Percentiles rank a stretch among this genome's conserved stretches.
Evolutionary conservation across 2,888 invertebrate genomes (phyloP).

Genomic region (Molorchus minor): DNA sequence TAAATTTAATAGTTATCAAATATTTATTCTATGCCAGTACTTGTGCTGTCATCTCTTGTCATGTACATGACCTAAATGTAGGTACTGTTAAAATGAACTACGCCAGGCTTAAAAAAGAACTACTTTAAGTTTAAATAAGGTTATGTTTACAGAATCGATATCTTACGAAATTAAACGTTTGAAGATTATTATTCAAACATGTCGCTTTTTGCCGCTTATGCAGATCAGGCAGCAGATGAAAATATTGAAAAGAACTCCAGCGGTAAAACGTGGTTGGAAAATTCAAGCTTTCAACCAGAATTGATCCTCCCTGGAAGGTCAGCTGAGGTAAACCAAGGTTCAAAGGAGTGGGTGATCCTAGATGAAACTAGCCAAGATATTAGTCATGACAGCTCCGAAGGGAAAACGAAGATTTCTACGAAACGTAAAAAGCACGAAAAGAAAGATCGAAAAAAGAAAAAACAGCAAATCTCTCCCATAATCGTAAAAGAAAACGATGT

Average conservation of each 20-base stretch:
- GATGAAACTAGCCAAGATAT: slow-evolving; percentile 14
- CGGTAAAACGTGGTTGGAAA: slow-evolving; percentile 54
- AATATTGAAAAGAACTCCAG: slow-evolving; percentile 21
- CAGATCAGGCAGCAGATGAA: slow-evolving; percentile 45
- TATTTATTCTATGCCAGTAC: no score
- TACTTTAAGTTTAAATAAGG: no score
- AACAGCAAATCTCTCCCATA: not conserved
- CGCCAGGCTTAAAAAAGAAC: no score
- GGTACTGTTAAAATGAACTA: no score
- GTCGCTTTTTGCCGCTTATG: slow-evolving; percentile 65
- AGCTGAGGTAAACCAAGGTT: not conserved
- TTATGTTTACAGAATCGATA: no score
- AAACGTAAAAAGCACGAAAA: slow-evolving; percentile 50
- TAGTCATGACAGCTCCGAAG: not conserved
- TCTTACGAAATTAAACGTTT: no score
- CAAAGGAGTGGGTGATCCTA: slow-evolving; percentile 2
- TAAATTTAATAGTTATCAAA: no score
- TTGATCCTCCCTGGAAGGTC: slow-evolving; percentile 30
- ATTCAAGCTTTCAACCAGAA: slow-evolving; percentile 62
- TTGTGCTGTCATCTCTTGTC: no score
- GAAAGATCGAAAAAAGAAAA: slow-evolving; percentile 40
- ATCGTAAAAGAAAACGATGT: slow-evolving; percentile 31
- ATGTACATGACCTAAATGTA: no score
- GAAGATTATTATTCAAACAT: no score
- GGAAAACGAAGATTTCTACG: slow-evolving; percentile 14